These are phyloP conservation scores for Hemitrygon akajei DNA, from an alignment of 2,797 vertebrate genomes.

Conservation along the genomic window DNA sequence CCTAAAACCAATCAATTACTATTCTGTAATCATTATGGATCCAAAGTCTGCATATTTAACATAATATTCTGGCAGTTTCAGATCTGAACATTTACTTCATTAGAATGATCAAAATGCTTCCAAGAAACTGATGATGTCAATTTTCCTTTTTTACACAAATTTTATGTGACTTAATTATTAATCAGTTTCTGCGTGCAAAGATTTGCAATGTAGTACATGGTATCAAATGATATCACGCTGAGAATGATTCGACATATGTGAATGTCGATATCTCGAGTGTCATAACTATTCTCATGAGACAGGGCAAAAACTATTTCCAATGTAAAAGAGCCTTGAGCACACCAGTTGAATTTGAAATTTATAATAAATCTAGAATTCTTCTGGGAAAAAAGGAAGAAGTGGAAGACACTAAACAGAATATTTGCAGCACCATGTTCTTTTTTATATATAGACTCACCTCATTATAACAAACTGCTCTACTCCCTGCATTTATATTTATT, in stretches of 20 bases:
- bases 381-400: background rate
- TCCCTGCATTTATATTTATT: background rate
- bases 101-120: background rate
- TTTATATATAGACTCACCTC: background rate
- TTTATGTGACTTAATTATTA: slow-evolving; percentile 15
- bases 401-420: background rate
- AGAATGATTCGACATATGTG: slow-evolving; percentile 10
- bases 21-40: background rate
- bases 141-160: background rate
- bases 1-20: background rate
- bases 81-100: background rate
- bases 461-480: background rate
- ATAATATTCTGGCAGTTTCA: background rate
- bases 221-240: background rate
- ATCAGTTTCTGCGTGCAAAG: background rate
- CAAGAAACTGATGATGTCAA: background rate
- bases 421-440: background rate
- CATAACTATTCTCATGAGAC: background rate
- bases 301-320: background rate
- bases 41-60: background rate
- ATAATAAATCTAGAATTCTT: background rate
- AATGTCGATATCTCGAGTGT: background rate
- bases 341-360: slow-evolving; percentile 16
- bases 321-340: background rate
- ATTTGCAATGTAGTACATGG: slow-evolving; percentile 1